Conservation (phyloP, 2,113 vertebrate genomes). For the Lamprologus tigripictilis region DNA sequence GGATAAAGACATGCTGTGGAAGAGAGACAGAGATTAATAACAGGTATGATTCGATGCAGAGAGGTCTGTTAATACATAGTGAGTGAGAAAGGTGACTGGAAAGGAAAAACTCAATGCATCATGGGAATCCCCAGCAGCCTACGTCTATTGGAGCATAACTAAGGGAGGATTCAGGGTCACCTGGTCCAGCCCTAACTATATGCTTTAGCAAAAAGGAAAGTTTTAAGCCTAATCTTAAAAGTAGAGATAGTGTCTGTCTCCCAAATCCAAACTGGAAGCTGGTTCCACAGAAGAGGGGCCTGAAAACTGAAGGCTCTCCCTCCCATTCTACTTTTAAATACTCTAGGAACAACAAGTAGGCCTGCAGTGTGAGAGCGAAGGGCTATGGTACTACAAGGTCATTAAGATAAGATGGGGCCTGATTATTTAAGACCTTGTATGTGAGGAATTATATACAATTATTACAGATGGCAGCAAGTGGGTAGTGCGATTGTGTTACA, state of each 20-base stretch:
- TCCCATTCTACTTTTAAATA: background rate
- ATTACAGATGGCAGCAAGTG: background rate
- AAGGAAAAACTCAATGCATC: accelerated
- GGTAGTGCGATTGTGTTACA: background rate
- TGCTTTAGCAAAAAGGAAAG: background rate
- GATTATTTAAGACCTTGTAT: background rate
- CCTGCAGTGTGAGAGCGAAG: accelerated
- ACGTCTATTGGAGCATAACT: background rate
- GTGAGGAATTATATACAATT: background rate
- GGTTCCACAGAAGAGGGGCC: background rate
- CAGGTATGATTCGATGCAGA: accelerated
- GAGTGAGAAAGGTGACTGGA: background rate
- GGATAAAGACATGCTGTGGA: no score
- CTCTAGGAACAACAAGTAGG: background rate
- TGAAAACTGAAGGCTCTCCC: background rate
- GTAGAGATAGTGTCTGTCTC: background rate
- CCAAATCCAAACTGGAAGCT: background rate
- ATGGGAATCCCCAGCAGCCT: background rate
- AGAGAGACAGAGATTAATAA: no score
- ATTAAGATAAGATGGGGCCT: background rate
- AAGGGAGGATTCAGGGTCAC: background rate
- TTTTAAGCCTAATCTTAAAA: background rate
- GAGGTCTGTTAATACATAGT: accelerated
- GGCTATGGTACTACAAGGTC: background rate
- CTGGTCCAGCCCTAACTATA: background rate